Conservation (phyloP, 2,797 vertebrate species). For the Arremon aurantiirostris region DNA sequence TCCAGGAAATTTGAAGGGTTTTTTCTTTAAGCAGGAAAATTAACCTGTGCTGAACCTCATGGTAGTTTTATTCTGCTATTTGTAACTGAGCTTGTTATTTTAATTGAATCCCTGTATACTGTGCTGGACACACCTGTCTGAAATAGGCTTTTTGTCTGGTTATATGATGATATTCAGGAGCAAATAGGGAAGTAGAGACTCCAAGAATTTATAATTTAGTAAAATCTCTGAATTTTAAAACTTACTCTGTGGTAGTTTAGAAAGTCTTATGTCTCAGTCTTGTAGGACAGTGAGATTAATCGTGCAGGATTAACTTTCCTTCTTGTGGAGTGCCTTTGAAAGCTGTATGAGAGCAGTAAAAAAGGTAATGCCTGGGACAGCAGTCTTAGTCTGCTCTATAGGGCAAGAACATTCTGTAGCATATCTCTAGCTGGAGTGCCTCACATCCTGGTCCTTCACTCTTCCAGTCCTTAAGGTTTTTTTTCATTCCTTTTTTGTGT, state of each 20-base stretch:
- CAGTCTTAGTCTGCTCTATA: not conserved
- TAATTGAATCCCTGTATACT: not conserved
- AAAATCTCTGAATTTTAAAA: not conserved
- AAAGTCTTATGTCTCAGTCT: not conserved
- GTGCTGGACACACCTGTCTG: not conserved
- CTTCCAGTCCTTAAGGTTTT: not conserved
- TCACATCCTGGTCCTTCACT: not conserved
- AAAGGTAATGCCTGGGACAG: not conserved
- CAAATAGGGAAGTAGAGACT: not conserved
- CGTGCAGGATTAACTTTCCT: not conserved
- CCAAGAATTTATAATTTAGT: not conserved
- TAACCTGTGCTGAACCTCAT: not conserved
- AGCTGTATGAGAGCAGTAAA: not conserved
- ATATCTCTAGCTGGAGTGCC: not conserved
- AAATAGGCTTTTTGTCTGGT: not conserved
- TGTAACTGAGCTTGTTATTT: not conserved
- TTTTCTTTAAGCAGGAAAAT: not conserved
- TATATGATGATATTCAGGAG: not conserved
- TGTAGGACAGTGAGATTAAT: not conserved
- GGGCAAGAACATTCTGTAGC: not conserved
- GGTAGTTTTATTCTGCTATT: not conserved
- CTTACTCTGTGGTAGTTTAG: not conserved
- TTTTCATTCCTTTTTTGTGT: not conserved
- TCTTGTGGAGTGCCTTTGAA: not conserved
- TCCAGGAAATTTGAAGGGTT: not conserved